Percentiles rank a stretch among this genome's conserved stretches.
These are phyloP conservation scores for Tetranychus cinnabarinus DNA, from an alignment of 1,140 invertebrate genomes.

Conservation along the genomic window DNA sequence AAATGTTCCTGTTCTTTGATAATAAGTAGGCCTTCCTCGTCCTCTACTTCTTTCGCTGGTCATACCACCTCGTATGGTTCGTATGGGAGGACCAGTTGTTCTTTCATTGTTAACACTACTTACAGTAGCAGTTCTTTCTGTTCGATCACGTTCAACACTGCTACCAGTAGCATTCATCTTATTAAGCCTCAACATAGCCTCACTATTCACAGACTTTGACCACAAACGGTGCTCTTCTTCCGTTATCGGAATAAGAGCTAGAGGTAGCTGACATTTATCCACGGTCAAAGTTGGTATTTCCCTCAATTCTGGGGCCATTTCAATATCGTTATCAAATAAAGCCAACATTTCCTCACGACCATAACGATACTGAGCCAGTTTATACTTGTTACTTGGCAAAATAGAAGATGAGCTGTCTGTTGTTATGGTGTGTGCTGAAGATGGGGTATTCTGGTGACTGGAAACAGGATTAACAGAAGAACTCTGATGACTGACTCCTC, in stretches of 20 bases:
- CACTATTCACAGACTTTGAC: conserved; percentile 18
- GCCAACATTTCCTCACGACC: conserved; percentile 70
- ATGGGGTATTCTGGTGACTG: neutral
- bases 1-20: conserved; percentile 20
- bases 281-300: conserved; percentile 31
- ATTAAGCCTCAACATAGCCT: conserved; percentile 23
- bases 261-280: conserved; percentile 46
- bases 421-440: neutral
- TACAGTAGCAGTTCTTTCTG: neutral
- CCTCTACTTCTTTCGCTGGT: conserved; percentile 32
- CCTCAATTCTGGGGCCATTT: conserved; percentile 35
- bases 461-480: neutral
- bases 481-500: conserved; percentile 13
- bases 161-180: neutral
- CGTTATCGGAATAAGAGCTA: conserved; percentile 45
- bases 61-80: conserved; percentile 22
- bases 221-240: conserved; percentile 40
- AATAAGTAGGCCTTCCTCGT: conserved; percentile 21
- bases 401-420: neutral
- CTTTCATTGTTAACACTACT: neutral
- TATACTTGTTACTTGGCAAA: conserved; percentile 12
- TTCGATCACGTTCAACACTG: conserved; percentile 14
- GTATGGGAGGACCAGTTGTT: neutral
- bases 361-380: conserved; percentile 49
- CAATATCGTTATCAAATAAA: conserved; percentile 39